Base-by-base conservation (phyloP, 1,140 invertebrate genomes). In the Octopus bimaculoides region DNA sequence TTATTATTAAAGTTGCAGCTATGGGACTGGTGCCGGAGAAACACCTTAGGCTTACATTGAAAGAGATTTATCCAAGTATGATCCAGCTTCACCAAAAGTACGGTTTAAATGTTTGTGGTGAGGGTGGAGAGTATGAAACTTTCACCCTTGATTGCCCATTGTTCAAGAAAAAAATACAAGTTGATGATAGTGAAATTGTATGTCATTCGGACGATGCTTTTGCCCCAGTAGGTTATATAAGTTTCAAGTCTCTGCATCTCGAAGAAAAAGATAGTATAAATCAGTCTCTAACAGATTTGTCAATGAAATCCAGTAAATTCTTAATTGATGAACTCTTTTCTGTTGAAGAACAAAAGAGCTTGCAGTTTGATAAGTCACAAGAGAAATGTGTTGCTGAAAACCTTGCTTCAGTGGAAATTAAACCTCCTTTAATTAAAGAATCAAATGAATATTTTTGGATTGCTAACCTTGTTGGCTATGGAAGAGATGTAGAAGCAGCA, bases 51-150 rank as follows among this genome's bases (percentile, higher is more conserved):
- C 73, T 74, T n/a, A 3, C 17, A 1, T 20, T 20, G 9, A 17
- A 61, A 17, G 56, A 61, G 9, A 61, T 61, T 61, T 17, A 61
- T 61, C 56, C 56, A 17, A 61, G 9, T 17, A 61, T 77, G 73
- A 83, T 84, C 87, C 91, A 92, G 77, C 90, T 94, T 93, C 94
- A 95, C 88, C 94, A 95, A 90, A 97, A 98, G 90, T 99, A 97
- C 92, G 96, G 97, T 26, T 91, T 99, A 80, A 98, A 99, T 92
- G 93, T 99, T 74, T 99, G 98, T 92, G 98, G 98, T 71, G 98
- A 99, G 92, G 98, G 98, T 69, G 98, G 98, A 75, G 98, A 99
- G 91, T 99, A 98, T 90, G 98, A 99, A 92, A 98, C 97, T 54
- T 96, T 99, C 88, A 98, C 97, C 14, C 91, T 98, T 79, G 96